These are phyloP conservation scores for Drosophila mercatorum DNA, from an alignment of 2,888 invertebrate genomes.

Conservation along the genomic window DNA sequence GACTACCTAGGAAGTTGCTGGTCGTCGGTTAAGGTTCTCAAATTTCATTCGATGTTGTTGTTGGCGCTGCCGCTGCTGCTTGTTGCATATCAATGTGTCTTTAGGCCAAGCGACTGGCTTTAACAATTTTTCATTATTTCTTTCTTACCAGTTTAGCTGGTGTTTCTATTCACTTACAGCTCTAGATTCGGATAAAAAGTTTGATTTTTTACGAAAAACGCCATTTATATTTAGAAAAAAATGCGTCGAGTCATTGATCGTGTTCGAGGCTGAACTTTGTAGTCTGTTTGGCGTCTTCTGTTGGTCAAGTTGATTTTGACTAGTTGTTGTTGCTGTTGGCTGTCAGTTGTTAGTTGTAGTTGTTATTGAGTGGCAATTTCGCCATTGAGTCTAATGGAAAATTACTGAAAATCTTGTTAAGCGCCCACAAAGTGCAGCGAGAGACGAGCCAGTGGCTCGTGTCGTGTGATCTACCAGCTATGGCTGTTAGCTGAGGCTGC, in stretches of 20 bases:
- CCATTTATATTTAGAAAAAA: not conserved
- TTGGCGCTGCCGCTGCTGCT: conserved; percentile 4
- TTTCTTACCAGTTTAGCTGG: conserved; percentile 45
- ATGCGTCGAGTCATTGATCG: conserved; percentile 68
- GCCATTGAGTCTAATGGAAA: conserved; percentile 46
- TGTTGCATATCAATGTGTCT: conserved; percentile 24
- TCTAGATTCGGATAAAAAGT: conserved; percentile 34
- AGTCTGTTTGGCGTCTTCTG: conserved; percentile 34
- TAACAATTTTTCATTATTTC: conserved; percentile 29
- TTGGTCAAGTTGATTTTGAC: conserved; percentile 52
- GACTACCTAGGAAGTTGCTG: conserved; percentile 4
- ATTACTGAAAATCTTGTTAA: conserved; percentile 32
- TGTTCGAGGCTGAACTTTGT: conserved; percentile 59
- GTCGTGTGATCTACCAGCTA: conserved; percentile 5
- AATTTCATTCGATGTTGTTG: conserved; percentile 33
- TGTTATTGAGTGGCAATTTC: conserved; percentile 28
- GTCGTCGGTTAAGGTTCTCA: conserved; percentile 28
- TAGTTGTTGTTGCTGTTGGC: conserved; percentile 12
- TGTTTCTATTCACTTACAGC: conserved; percentile 1
- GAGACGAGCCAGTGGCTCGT: conserved; percentile 18
- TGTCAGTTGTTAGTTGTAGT: not conserved
- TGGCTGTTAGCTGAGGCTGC: not conserved
- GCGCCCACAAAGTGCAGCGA: conserved; percentile 1
- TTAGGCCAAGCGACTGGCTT: conserved; percentile 38
- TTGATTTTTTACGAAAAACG: conserved; percentile 11